phyloP scores from a whole-genome alignment of 1,140 invertebrate genomes.

The Hetaerina americana region DNA sequence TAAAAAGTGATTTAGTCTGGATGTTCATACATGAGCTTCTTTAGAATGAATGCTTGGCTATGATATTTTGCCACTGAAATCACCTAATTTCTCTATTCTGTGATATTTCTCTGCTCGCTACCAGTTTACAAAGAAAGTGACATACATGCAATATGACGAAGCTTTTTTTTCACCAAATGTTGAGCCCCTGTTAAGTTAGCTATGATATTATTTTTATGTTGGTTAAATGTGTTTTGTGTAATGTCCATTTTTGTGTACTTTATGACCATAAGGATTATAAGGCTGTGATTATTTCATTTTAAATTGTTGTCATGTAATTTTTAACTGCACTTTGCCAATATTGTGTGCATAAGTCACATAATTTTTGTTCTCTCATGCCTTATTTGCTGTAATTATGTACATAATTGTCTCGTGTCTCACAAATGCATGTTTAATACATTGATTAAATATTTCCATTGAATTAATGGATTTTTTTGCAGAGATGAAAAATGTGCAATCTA shows the following conservation, averaged over 20 bases:
- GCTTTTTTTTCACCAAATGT: background rate
- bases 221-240: background rate
- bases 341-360: too few relatives aligned
- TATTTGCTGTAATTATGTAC: too few relatives aligned
- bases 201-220: background rate
- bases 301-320: too few relatives aligned
- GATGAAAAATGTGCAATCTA: too few relatives aligned
- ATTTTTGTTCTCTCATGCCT: too few relatives aligned
- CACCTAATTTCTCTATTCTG: background rate
- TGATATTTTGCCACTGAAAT: background rate
- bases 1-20: background rate
- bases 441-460: too few relatives aligned
- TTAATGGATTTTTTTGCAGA: too few relatives aligned
- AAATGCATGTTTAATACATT: too few relatives aligned
- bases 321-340: too few relatives aligned
- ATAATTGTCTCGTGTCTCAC: too few relatives aligned
- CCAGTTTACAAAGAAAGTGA: background rate
- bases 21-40: background rate
- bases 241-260: background rate
- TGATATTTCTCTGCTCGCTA: background rate
- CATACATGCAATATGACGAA: background rate
- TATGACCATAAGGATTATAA: background rate
- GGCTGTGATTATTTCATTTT: background rate
- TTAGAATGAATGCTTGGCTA: background rate
- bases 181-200: background rate